Evolutionary conservation across 2,113 vertebrate species (phyloP).

Genomic region (Spheniscus mendiculus): DNA sequence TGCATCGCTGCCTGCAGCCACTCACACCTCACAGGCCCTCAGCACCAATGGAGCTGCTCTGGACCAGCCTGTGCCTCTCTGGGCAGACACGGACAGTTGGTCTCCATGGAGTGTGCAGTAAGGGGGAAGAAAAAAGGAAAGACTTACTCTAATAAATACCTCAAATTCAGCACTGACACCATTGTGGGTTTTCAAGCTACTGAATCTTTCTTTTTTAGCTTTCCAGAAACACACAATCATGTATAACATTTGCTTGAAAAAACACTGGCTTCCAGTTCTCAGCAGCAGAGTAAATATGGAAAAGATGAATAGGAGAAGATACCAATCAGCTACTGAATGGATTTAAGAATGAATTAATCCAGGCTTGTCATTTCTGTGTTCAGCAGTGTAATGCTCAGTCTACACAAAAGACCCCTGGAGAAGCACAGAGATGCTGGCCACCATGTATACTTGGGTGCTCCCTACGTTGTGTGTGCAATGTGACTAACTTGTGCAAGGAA

Average conservation of each 20-base stretch:
- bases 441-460: too few species aligned
- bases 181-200: neutral
- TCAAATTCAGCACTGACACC: neutral
- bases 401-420: neutral
- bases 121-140: neutral
- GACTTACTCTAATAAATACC: neutral
- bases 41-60: neutral
- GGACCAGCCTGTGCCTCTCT: neutral
- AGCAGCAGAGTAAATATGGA: neutral
- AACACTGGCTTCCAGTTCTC: neutral
- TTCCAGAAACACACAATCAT: neutral
- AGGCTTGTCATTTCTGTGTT: neutral
- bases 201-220: neutral
- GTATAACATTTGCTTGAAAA: neutral
- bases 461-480: accelerated
- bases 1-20: neutral
- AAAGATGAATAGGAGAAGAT: neutral
- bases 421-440: neutral
- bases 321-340: neutral
- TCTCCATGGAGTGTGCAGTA: neutral
- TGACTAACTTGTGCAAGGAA: neutral
- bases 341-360: neutral
- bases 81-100: accelerated
- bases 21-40: accelerated
- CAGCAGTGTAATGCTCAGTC: neutral